Base-by-base conservation (phyloP, 1,140 invertebrate genomes). In the Trichonephila clavipes region DNA sequence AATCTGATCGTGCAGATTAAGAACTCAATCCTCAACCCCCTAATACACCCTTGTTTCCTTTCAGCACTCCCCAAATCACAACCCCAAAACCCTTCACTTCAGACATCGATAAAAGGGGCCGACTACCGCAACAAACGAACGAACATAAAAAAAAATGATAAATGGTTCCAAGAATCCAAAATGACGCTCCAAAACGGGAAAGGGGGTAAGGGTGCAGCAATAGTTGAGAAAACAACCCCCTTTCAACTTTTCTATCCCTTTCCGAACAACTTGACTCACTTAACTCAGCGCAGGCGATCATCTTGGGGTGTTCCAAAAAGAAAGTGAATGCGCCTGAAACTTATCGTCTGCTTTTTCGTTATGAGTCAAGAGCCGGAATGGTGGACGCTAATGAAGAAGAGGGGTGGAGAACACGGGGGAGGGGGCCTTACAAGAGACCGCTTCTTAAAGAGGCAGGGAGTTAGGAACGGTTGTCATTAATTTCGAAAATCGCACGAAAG, bases 341-440 rank as follows among this genome's bases (percentile, higher is more conserved):
- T 77, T 77, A 77, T 77, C 72, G 72, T 77, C 72, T 77, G 72
- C 72, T 77, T 77, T 77, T 77, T 77, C 16, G 18, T 77, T 77
- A 77, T 28, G 72, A 77, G 28, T 18, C 28, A 40, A 28, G 28
- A 77, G 34, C 72, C 72, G 7, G 28, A 77, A 77, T 24, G 72
- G 72, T 77, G 72, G 72, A 77, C 72, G 72, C 72, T 77, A 77
- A 77, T 77, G 34, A 77, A 77, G 24, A 5, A 16, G 1, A 7
- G 72, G n/a, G 16, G 1, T 5, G 72, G 72, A 28, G 8, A 72
- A n/a, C 0, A 8, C n/a, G 24, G 66, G 69, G 72, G 16, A 3
- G 24, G 28, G 28, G 28, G 18, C 7, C 28, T 77, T 34, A 34
- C 72, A 77, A 77, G 72, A 77, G 72, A 40, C 72, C 72, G 72